A percentile compares a stretch with the other conserved stretches of the same genome.
Conservation (phyloP, 2,888 invertebrate genomes). For the Eucriotettix oculatus region DNA sequence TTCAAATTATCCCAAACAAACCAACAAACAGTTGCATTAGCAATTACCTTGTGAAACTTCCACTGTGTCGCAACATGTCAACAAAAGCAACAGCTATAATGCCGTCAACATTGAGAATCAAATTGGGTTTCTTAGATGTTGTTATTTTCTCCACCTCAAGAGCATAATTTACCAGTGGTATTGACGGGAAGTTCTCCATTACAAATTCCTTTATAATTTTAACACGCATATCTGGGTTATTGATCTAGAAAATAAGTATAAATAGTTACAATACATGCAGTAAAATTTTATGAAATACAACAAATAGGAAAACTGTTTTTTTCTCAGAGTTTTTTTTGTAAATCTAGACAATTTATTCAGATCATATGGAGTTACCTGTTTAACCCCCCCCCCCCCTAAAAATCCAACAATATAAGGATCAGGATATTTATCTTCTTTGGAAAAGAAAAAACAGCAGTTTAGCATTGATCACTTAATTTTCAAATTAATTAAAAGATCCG, state of each 20-base stretch:
- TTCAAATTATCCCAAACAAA: neutral
- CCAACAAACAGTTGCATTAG: too few species aligned
- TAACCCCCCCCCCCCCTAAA: too few species aligned
- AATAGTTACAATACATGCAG: neutral
- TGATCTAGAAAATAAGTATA: constrained; percentile 38
- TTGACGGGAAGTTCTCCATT: constrained; percentile 79
- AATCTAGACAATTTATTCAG: neutral
- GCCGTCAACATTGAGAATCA: constrained; percentile 98
- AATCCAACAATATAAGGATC: too few species aligned
- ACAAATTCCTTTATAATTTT: constrained; percentile 94
- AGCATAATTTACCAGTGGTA: constrained; percentile 89
- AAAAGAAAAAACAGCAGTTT: too few species aligned
- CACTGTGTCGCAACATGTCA: constrained; percentile 85
- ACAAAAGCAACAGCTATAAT: constrained; percentile 96
- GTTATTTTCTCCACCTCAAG: constrained; percentile 97
- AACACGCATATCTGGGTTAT: constrained; percentile 97
- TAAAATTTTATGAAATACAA: too few species aligned
- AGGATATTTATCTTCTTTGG: too few species aligned
- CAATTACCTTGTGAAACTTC: constrained; percentile 74
- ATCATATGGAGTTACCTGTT: too few species aligned
- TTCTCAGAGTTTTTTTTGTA: neutral
- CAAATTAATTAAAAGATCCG: too few species aligned
- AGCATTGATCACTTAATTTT: too few species aligned
- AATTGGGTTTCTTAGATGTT: constrained; percentile 98
- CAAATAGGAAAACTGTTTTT: neutral